phyloP scores from a whole-genome alignment of 2,888 invertebrate species.

The Strigamia maritima region DNA sequence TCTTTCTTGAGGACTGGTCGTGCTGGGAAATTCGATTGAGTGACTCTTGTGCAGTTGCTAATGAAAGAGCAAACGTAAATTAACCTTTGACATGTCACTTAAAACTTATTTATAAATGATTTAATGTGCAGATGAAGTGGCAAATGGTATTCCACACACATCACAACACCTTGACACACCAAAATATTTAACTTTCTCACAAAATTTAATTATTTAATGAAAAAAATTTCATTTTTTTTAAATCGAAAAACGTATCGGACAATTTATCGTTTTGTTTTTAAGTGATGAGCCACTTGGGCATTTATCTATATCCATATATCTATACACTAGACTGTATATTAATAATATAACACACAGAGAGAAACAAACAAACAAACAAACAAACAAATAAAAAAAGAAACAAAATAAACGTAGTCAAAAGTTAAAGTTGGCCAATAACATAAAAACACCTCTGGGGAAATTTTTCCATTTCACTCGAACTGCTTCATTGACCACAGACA shows the following conservation, averaged over 20 bases:
- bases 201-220: too few species aligned
- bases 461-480: constrained; percentile 4
- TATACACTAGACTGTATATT: neutral
- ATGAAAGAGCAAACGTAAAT: constrained; percentile 4
- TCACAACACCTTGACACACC: too few species aligned
- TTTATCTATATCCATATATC: too few species aligned
- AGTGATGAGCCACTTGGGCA: too few species aligned
- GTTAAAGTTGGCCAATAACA: neutral
- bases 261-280: too few species aligned
- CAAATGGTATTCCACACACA: too few species aligned
- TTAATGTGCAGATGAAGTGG: neutral
- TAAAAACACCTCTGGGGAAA: neutral
- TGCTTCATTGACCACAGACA: constrained; percentile 4
- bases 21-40: neutral
- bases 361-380: neutral
- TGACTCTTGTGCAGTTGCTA: neutral
- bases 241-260: too few species aligned
- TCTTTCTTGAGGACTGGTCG: neutral
- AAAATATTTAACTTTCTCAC: too few species aligned
- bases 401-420: neutral
- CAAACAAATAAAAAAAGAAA: neutral
- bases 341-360: neutral
- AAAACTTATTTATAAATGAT: neutral
- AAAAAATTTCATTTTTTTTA: too few species aligned
- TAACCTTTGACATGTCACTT: neutral